These are phyloP conservation scores for Babylonia areolata DNA, from an alignment of 1,140 invertebrate species.

Conservation along the genomic window DNA sequence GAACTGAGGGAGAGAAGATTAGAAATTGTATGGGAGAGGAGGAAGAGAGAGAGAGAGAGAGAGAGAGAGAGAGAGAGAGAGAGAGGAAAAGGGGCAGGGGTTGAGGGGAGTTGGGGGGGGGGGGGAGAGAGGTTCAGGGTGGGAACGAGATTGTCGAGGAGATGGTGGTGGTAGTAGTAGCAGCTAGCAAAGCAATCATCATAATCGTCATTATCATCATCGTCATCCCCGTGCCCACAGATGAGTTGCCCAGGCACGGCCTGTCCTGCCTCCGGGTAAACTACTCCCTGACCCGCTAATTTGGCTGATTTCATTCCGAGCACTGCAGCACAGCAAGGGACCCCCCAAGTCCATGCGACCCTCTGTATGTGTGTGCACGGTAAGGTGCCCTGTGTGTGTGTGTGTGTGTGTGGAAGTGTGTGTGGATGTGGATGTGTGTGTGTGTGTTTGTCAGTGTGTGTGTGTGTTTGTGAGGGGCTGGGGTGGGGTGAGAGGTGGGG, in stretches of 20 bases:
- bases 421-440: slow-evolving; percentile 32
- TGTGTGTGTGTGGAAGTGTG: neutral
- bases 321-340: too few species aligned
- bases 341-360: too few species aligned
- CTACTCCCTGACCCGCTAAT: neutral
- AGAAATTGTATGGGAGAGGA: neutral
- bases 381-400: neutral
- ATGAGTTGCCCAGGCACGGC: too few species aligned
- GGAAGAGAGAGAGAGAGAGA: slow-evolving; percentile 1
- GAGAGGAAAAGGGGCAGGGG: neutral
- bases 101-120: neutral
- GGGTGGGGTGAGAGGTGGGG: too few species aligned
- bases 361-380: too few species aligned
- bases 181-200: too few species aligned
- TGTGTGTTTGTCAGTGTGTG: slow-evolving; percentile 29
- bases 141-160: neutral
- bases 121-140: neutral
- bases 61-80: slow-evolving; percentile 16
- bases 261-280: too few species aligned
- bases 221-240: neutral
- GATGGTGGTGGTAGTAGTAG: too few species aligned
- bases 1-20: neutral
- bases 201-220: too few species aligned
- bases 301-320: neutral
- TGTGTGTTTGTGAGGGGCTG: slow-evolving; percentile 9